phyloP scores from a whole-genome alignment of 2,888 invertebrate genomes.

The Eristalis tenax region DNA sequence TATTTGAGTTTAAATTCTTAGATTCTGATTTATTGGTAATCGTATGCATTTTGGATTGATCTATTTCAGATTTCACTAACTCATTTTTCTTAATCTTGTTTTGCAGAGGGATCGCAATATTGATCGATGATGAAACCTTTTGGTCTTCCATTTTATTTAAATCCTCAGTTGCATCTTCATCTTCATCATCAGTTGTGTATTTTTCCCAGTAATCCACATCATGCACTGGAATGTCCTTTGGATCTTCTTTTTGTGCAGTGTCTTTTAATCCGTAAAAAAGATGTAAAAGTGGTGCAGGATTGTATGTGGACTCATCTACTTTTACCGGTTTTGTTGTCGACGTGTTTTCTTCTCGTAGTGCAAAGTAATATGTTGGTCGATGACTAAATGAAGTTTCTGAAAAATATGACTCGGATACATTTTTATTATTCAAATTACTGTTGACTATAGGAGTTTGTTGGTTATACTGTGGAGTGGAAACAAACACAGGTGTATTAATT shows the following conservation, averaged over 20 bases:
- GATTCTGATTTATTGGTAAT: neutral
- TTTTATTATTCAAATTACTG: neutral
- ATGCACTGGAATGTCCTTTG: neutral
- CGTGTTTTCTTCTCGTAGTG: neutral
- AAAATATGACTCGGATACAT: neutral
- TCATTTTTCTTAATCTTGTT: neutral
- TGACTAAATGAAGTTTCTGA: neutral
- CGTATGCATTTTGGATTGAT: neutral
- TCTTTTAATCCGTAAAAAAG: slow-evolving; percentile 18
- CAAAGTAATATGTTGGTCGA: neutral
- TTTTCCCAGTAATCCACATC: slow-evolving; percentile 15
- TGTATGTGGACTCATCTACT: neutral
- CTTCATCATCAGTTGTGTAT: slow-evolving; percentile 5
- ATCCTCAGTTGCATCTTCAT: slow-evolving; percentile 26
- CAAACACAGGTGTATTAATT: neutral
- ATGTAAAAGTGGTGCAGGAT: slow-evolving; percentile 16
- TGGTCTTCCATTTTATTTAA: slow-evolving; percentile 44
- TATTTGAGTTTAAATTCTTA: neutral
- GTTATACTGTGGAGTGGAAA: neutral
- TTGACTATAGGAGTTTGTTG: neutral
- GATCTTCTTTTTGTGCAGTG: slow-evolving; percentile 71
- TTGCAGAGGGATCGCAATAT: slow-evolving; percentile 19
- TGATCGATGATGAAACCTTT: slow-evolving; percentile 47
- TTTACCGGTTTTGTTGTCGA: neutral
- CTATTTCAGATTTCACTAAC: neutral